A percentile compares a stretch with the other conserved stretches of the same genome.
Conservation (phyloP, 1,140 invertebrate genomes). For the Schlechtendalia chinensis region DNA sequence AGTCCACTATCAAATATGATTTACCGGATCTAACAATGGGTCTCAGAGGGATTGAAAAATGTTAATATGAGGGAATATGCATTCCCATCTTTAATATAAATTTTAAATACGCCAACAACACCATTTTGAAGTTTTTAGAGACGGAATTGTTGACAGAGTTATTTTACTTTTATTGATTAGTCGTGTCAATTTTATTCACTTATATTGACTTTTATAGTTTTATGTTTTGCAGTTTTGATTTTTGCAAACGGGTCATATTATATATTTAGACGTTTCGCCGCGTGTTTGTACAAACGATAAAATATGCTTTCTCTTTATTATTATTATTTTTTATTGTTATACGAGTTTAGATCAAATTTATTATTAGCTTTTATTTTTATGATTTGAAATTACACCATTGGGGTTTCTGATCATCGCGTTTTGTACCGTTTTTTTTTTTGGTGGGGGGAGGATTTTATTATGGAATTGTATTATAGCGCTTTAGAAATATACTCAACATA, state of each 20-base stretch:
- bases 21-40: not conserved
- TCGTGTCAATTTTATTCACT: not conserved
- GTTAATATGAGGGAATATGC: not conserved
- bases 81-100: not conserved
- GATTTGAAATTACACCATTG: not conserved
- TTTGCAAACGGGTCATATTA: not conserved
- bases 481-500: not conserved
- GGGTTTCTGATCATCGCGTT: not conserved
- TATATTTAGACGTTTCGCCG: not conserved
- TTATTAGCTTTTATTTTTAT: conserved; percentile 10
- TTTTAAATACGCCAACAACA: not conserved
- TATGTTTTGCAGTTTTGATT: not conserved
- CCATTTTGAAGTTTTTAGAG: not conserved
- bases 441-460: too few species aligned
- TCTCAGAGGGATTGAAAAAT: not conserved
- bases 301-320: not conserved
- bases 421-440: not conserved
- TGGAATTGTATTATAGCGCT: not conserved
- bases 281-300: not conserved
- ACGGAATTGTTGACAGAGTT: not conserved
- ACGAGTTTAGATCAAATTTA: not conserved
- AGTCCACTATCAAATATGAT: not conserved
- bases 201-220: not conserved
- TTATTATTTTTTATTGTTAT: not conserved
- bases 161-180: not conserved